Evolutionary conservation across 2,797 vertebrate genomes (phyloP), one percentile per base, ranked within the genome.

Genomic region (Aratinga solstitialis): DNA sequence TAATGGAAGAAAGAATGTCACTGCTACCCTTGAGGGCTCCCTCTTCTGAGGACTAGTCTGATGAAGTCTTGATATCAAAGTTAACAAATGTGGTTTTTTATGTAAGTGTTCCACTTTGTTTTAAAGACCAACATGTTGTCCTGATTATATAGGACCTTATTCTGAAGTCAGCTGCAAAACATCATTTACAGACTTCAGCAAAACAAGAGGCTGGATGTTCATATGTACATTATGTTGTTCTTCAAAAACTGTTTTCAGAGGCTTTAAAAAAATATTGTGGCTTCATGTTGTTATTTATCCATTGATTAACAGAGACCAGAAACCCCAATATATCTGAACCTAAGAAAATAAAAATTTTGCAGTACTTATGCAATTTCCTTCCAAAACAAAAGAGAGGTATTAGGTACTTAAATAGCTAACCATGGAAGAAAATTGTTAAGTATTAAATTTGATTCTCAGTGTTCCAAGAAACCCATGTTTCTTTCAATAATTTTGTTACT

Each of bases 1-100:
- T 36, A 61, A 71, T 76, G 40, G 67, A 91, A 84, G 75, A 89
- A 93, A 72, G 67, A 83, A 89, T 78, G 82, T 72, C 88, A 72
- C 18, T 7, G 30, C 53, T 89, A 87, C 71, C 80, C 93, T 96
- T 88, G 81, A 89, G 87, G 34, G 45, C 34, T 92, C 53, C 16
- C 48, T 87, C 40, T 86, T 86, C 93, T 82, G 75, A 92, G 78
- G 45, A 50, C 65, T 78, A 77, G 27, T 50, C 81, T 80, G 84
- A 85, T 93, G 87, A 93, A 82, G 61, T 15, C 43, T 76, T 68
- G 74, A 74, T 85, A 80, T 58, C 30, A 23, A 84, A 90, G 43
- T 76, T 96, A 94, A 74, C 65, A 67, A 94, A 91, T 45, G 5
- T 36, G 36, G 51, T 84, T 91, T 50, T 88, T 90, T 84, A 87